Conservation (phyloP, 1,140 invertebrate species). For the Monomorium pharaonis region DNA sequence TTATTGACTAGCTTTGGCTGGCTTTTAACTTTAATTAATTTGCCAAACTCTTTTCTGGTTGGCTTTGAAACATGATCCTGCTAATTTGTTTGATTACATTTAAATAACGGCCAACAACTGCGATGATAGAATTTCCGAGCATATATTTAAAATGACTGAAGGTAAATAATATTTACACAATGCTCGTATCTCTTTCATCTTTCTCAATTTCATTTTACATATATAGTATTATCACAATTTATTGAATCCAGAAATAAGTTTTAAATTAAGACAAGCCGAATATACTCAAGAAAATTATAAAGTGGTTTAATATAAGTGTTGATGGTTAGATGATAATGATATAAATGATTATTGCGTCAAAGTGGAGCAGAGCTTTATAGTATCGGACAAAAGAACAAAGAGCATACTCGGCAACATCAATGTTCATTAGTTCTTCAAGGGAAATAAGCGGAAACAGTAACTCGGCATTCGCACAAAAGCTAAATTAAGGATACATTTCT, state of each 20-base stretch:
- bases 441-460: slow-evolving; percentile 1
- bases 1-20: background rate
- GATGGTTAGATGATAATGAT: background rate
- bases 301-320: background rate
- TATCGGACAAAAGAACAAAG: slow-evolving; percentile 4
- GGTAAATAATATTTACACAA: background rate
- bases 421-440: background rate
- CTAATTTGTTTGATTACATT: background rate
- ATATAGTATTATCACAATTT: background rate
- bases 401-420: background rate
- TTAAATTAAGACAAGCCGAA: background rate
- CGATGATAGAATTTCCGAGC: background rate
- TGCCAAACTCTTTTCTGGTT: background rate
- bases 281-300: background rate
- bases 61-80: background rate
- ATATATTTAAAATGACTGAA: background rate
- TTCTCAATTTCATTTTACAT: background rate
- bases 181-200: background rate
- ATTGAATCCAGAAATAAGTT: background rate
- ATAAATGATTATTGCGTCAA: background rate
- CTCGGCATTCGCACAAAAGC: slow-evolving; percentile 1
- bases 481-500: slow-evolving; percentile 12
- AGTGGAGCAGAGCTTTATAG: background rate
- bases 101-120: background rate
- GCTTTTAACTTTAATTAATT: background rate